Percentiles rank a stretch among this genome's conserved stretches.
These are phyloP conservation scores for Oligia strigilis DNA, from an alignment of 2,888 invertebrate genomes.

Conservation along the genomic window DNA sequence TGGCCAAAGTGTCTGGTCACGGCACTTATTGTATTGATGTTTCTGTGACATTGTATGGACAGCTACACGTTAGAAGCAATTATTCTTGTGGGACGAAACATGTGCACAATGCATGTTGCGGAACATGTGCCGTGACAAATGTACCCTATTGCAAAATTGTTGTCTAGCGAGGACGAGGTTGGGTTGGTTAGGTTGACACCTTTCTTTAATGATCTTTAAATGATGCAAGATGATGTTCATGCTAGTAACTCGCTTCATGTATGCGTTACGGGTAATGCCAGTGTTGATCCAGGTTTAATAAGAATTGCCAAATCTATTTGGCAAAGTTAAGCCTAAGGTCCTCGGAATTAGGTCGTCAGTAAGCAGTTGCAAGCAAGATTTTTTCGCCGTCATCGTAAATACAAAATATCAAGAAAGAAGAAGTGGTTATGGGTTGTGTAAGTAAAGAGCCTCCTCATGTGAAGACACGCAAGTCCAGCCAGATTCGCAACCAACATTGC, in stretches of 20 bases:
- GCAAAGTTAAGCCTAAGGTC: background rate
- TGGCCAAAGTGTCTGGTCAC: conserved; percentile 10
- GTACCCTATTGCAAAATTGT: conserved; percentile 3
- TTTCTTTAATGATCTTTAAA: conserved; percentile 1
- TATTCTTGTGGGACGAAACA: conserved; percentile 35
- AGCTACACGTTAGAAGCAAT: conserved; percentile 20
- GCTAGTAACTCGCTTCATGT: background rate
- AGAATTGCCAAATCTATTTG: background rate
- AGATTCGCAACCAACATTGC: background rate
- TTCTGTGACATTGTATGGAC: conserved; percentile 29
- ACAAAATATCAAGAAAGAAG: background rate
- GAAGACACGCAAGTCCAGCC: background rate
- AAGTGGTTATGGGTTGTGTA: background rate
- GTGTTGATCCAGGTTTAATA: background rate
- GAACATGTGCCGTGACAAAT: conserved; percentile 34
- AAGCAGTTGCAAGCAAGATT: background rate
- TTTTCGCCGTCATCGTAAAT: background rate
- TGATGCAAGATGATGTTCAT: background rate
- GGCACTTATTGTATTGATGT: conserved; percentile 22
- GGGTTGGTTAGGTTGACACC: background rate
- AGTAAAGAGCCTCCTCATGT: background rate
- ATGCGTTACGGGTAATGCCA: background rate
- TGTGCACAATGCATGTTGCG: conserved; percentile 26
- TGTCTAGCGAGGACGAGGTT: background rate
- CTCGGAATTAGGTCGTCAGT: background rate